Percentiles rank a stretch among this genome's conserved stretches.
Evolutionary conservation across 2,888 invertebrate genomes (phyloP).

Genomic region (Celastrina argiolus): DNA sequence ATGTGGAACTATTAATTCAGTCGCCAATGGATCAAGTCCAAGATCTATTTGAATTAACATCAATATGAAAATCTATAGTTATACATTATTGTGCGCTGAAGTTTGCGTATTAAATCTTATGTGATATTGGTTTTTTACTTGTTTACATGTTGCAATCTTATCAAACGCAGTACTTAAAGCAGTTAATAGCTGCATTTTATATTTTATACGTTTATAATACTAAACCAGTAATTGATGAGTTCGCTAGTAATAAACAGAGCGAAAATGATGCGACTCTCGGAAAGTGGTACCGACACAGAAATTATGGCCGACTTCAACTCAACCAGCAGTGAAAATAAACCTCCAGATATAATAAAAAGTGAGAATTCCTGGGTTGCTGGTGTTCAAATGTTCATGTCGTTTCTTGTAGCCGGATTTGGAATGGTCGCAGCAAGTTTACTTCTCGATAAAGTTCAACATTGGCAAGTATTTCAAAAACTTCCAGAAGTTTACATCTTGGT

Average conservation of each 20-base stretch:
- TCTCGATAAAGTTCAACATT: constrained; percentile 91
- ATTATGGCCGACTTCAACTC: constrained; percentile 49
- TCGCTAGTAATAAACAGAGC: constrained; percentile 62
- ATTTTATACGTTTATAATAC: constrained; percentile 25
- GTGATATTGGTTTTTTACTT: not conserved
- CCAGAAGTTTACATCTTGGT: constrained; percentile 94
- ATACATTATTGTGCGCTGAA: not conserved
- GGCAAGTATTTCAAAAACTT: constrained; percentile 88
- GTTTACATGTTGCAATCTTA: constrained; percentile 8
- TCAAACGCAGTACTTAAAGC: not conserved
- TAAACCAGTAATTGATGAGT: constrained; percentile 36
- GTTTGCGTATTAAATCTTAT: not conserved
- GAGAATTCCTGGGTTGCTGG: constrained; percentile 83
- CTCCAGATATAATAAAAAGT: constrained; percentile 60
- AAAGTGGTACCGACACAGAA: constrained; percentile 45
- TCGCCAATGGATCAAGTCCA: not conserved
- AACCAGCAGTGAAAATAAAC: constrained; percentile 56
- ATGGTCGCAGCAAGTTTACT: constrained; percentile 94
- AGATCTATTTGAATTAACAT: not conserved
- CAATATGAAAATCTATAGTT: not conserved
- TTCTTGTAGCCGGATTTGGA: constrained; percentile 91
- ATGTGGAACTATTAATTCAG: not conserved
- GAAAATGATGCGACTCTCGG: constrained; percentile 54
- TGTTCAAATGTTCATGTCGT: constrained; percentile 90
- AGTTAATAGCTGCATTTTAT: constrained; percentile 24